A percentile compares a stretch with the other conserved stretches of the same genome.
Evolutionary conservation across 2,113 vertebrate species (phyloP).

Genomic region (Pituophis catenifer): DNA sequence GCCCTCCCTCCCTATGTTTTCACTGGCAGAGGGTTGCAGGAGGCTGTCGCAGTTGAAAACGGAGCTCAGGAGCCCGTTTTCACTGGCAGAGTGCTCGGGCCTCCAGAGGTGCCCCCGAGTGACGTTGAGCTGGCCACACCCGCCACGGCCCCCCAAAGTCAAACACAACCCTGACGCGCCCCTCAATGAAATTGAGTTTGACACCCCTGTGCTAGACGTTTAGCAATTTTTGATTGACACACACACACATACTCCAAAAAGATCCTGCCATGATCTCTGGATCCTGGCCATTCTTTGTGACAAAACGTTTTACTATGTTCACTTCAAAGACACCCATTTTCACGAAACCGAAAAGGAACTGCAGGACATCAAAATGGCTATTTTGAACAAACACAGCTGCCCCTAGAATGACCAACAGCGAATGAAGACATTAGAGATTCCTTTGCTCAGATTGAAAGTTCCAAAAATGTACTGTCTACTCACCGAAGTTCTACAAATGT

Average conservation of each 20-base stretch:
- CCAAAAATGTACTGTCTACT: accelerated
- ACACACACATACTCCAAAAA: background rate
- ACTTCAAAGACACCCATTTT: background rate
- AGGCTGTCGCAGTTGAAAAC: too few species aligned
- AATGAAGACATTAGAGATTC: background rate
- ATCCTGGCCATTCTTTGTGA: background rate
- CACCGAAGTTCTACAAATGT: background rate
- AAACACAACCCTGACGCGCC: too few species aligned
- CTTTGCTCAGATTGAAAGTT: background rate
- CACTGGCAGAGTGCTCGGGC: too few species aligned
- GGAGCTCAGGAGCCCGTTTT: too few species aligned
- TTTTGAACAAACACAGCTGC: background rate
- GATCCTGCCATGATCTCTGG: background rate
- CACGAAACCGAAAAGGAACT: background rate
- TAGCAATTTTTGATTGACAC: background rate
- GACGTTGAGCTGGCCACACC: too few species aligned
- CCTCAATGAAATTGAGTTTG: too few species aligned
- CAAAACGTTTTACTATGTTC: background rate
- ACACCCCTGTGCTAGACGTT: background rate
- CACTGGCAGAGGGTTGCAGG: too few species aligned
- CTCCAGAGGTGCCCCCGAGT: too few species aligned
- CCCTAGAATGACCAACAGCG: background rate
- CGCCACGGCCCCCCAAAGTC: too few species aligned
- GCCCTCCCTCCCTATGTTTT: too few species aligned
- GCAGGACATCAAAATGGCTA: background rate